Evolutionary conservation across 2,888 invertebrate species (phyloP).

Genomic region (Tipula confusa): DNA sequence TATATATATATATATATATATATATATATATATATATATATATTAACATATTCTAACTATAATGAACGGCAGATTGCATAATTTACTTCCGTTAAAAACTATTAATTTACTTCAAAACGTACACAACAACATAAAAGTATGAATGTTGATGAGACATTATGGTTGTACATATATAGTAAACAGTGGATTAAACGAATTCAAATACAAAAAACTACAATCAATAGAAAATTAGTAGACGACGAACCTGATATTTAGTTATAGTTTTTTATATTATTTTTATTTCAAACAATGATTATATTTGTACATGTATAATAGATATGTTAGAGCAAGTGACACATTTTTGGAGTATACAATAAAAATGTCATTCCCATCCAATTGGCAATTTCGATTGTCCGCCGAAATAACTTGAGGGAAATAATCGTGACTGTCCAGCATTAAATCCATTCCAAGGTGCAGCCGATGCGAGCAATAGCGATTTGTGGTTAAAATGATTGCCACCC

Average conservation of each 20-base stretch:
- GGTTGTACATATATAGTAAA: not conserved
- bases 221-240: not conserved
- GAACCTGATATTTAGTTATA: not conserved
- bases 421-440: not conserved
- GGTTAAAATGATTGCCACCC: slow-evolving; percentile 42
- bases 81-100: not conserved
- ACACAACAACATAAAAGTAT: not conserved
- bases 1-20: too few species aligned
- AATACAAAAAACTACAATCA: not conserved
- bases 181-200: not conserved
- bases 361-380: not conserved
- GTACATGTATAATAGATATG: not conserved
- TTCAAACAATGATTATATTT: not conserved
- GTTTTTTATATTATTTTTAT: not conserved
- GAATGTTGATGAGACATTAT: not conserved
- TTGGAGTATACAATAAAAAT: not conserved
- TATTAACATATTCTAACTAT: too few species aligned
- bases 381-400: not conserved
- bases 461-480: slow-evolving; percentile 35
- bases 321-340: not conserved
- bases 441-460: slow-evolving; percentile 27
- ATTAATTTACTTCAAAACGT: not conserved
- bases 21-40: too few species aligned
- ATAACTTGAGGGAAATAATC: not conserved
- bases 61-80: too few species aligned